These are phyloP conservation scores for Allolobophora icterica DNA, from an alignment of 2,888 invertebrate species.

Conservation along the genomic window DNA sequence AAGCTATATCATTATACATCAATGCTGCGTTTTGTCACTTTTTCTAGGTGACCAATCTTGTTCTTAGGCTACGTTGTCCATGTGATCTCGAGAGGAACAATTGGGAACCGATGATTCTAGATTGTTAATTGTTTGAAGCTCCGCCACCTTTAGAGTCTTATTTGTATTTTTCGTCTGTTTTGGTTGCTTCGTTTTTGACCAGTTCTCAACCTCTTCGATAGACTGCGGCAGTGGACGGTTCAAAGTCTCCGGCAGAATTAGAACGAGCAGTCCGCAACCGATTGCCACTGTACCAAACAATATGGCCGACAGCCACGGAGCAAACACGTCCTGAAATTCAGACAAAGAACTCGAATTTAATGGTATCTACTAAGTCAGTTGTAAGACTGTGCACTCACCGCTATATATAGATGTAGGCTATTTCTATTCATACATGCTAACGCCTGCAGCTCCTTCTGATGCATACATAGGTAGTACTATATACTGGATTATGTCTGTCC, in stretches of 20 bases:
- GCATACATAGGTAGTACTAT: no score
- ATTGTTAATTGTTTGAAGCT: not conserved
- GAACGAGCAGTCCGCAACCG: slow-evolving; percentile 43
- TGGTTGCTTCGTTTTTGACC: slow-evolving; percentile 22
- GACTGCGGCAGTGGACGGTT: slow-evolving; percentile 51
- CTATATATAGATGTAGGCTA: no score
- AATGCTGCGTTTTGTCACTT: no score
- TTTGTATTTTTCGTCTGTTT: not conserved
- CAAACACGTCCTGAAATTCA: slow-evolving; percentile 40
- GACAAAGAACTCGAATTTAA: not conserved
- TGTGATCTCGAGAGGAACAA: not conserved
- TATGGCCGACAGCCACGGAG: slow-evolving; percentile 49
- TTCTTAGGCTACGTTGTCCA: not conserved
- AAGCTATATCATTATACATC: no score
- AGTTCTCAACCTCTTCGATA: slow-evolving; percentile 46
- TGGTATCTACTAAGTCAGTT: not conserved
- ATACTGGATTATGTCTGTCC: no score
- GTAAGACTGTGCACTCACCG: no score
- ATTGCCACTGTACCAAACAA: slow-evolving; percentile 48
- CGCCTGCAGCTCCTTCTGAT: no score
- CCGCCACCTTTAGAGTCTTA: not conserved
- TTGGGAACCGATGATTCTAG: not conserved
- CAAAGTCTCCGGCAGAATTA: slow-evolving; percentile 51
- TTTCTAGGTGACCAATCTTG: no score
- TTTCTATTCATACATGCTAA: not conserved